phyloP scores from a whole-genome alignment of 2,888 invertebrate species.

The Leptopterna dolabrata region DNA sequence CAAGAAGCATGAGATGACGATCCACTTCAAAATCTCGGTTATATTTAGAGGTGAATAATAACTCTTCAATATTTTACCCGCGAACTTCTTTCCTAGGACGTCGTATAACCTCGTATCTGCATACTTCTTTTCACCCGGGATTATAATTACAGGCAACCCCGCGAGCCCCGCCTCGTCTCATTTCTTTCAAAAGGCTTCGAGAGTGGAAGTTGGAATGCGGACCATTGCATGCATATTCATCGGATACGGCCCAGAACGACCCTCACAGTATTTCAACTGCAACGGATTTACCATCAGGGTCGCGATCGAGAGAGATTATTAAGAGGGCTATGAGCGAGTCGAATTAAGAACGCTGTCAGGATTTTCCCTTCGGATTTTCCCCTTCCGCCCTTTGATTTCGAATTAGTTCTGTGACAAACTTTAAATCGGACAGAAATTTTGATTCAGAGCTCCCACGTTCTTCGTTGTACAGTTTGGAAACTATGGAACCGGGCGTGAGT shows the following conservation, averaged over 20 bases:
- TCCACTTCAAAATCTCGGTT: neutral
- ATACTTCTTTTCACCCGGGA: slow-evolving; percentile 15
- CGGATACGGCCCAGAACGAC: neutral
- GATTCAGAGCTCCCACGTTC: neutral
- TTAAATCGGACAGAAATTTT: neutral
- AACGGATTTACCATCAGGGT: neutral
- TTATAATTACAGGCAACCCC: slow-evolving; percentile 14
- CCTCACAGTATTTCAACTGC: neutral
- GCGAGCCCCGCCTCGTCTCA: neutral
- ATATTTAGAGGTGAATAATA: neutral
- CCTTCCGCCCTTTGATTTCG: neutral
- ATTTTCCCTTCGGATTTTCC: neutral
- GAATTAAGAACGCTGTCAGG: neutral
- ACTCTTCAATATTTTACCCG: slow-evolving; percentile 32
- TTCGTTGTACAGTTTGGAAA: neutral
- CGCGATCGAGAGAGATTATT: slow-evolving; percentile 5
- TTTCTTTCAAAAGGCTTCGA: neutral
- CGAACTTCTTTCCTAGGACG: neutral
- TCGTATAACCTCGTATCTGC: slow-evolving; percentile 2
- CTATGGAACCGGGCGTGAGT: neutral
- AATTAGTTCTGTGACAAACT: neutral
- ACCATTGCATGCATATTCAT: slow-evolving; percentile 31
- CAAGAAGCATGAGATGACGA: neutral
- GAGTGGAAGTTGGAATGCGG: slow-evolving; percentile 33
- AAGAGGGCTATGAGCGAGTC: neutral